Evolutionary conservation across 2,888 invertebrate species (phyloP).

Genomic region (Epinotia brunnichana): DNA sequence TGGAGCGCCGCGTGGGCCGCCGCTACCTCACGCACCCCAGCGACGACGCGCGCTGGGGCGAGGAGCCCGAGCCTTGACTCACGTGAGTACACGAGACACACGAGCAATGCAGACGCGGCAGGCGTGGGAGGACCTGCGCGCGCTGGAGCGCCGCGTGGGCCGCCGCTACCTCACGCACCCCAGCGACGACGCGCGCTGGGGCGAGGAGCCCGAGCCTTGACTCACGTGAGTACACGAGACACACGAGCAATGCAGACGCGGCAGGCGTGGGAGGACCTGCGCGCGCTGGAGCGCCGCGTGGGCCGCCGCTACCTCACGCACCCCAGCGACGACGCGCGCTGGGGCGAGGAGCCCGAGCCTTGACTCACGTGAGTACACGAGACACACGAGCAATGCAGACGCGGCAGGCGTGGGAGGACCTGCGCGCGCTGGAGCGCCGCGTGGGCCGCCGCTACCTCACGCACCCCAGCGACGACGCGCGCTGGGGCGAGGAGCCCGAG

Average conservation of each 20-base stretch:
- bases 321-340: slow-evolving; percentile 14
- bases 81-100: slow-evolving; percentile 21
- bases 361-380: background rate
- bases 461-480: slow-evolving; percentile 11
- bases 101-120: too few relatives aligned
- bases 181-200: slow-evolving; percentile 34
- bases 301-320: slow-evolving; percentile 16
- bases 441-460: slow-evolving; percentile 9
- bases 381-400: too few relatives aligned
- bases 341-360: background rate
- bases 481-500: background rate
- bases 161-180: slow-evolving; percentile 19
- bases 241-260: too few relatives aligned
- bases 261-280: too few relatives aligned
- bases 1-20: slow-evolving; percentile 40
- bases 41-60: slow-evolving; percentile 82
- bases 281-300: slow-evolving; percentile 13
- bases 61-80: slow-evolving; percentile 21
- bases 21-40: slow-evolving; percentile 88
- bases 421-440: background rate
- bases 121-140: too few relatives aligned
- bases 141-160: slow-evolving; percentile 28
- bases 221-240: background rate
- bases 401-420: too few relatives aligned
- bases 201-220: slow-evolving; percentile 8